Evolutionary conservation across 2,113 vertebrate species (phyloP), one percentile per base, ranked within the genome.

Genomic region (Pygoscelis adeliae): DNA sequence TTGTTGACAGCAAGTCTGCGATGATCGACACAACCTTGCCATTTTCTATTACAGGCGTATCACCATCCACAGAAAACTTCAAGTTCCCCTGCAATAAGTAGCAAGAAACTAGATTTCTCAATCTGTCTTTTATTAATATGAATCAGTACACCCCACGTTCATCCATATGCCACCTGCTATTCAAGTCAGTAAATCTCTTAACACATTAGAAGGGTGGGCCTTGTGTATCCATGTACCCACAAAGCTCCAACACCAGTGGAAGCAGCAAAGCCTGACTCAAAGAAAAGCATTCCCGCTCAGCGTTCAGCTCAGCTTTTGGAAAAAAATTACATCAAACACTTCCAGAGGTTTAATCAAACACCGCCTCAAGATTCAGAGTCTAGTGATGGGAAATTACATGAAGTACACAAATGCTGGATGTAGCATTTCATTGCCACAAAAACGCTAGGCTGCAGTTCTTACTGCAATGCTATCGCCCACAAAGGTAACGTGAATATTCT

Each of bases 21-120:
- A 99, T 97, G 84, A 98, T 85, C 0, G 99, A 99, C 26, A 99
- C 99, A 17, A 98, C 94, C 94, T 99, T 99, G 36, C 96, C 53
- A 42, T 98, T 99, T 97, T 99, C 99, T 53, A 99, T 99, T 53
- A 99, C 66, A 10, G 99, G 99, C 0, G 98, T 98, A 36, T 99
- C 99, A 2, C 99, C 99, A 23, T 99, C 99, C 86, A 99, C 98
- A 1, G 92, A 98, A 62, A 99, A 99, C 29, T 98, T 99, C 96
- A 99, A 82, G 97, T 99, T 99, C 15, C 99, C 99, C 99, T 99
- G 83, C 46, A 93, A 74, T 3, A 55, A 93, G 56, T 13, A 63
- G 38, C 27, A 40, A 92, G 78, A 85, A 61, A 72, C 6, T 11
- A n/a, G 10, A 32, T 52, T 66, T 71, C 52, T 56, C 26, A 2